Evolutionary conservation across 1,140 invertebrate species (phyloP).

Genomic region (Diachasmimorpha longicaudata): DNA sequence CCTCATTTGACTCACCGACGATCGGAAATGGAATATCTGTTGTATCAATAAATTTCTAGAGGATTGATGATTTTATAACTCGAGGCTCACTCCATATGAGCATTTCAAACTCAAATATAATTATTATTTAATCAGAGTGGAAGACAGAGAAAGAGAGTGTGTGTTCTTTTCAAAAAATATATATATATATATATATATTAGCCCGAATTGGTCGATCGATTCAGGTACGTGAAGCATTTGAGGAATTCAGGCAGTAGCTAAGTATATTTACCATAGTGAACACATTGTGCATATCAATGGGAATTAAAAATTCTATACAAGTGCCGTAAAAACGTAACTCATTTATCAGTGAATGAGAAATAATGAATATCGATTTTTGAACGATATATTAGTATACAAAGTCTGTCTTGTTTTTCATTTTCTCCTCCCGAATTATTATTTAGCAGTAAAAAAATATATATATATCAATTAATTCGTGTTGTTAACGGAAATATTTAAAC

Average conservation of each 20-base stretch:
- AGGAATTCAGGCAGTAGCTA: constrained; percentile 64
- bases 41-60: background rate
- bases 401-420: constrained; percentile 8
- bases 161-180: constrained; percentile 53
- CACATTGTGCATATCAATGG: constrained; percentile 64
- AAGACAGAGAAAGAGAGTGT: constrained; percentile 51
- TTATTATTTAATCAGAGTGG: constrained; percentile 32
- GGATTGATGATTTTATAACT: background rate
- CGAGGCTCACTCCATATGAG: background rate
- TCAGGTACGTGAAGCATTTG: constrained; percentile 63
- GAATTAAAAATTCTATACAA: constrained; percentile 70
- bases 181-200: constrained; percentile 40
- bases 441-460: constrained; percentile 55
- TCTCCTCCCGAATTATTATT: constrained; percentile 11
- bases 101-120: background rate
- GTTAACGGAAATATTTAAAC: constrained; percentile 42
- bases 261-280: constrained; percentile 62
- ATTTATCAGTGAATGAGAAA: constrained; percentile 62
- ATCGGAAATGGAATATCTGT: background rate
- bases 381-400: constrained; percentile 34
- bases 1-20: background rate
- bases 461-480: constrained; percentile 29
- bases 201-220: constrained; percentile 62
- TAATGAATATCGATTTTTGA: constrained; percentile 50
- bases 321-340: constrained; percentile 74